Base-by-base conservation (phyloP, 2,113 vertebrate species). In the Anarrhichthys ocellatus region DNA sequence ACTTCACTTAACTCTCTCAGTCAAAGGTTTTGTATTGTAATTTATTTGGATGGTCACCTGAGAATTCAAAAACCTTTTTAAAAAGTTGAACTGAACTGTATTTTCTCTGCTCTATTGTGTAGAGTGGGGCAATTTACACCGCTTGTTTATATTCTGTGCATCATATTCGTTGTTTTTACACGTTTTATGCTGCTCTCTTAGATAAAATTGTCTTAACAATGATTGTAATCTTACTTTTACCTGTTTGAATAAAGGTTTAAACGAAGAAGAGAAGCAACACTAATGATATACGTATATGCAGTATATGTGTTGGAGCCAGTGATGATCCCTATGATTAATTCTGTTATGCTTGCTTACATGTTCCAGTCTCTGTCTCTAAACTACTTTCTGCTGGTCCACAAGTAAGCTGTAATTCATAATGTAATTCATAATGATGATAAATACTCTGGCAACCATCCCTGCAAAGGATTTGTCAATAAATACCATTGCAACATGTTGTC, bases 391-490 rank as follows among this genome's bases (percentile, higher is more conserved):
- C 27, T 70, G 67, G 4, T 67, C 24, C 52, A 65, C 29, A 76
- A 52, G 10, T 65, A 40, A 74, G 68, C 62, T 17, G n/a, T n/a
- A n/a, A n/a, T n/a, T n/a, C n/a, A n/a, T n/a, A n/a, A n/a, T n/a
- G n/a, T n/a, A n/a, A n/a, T n/a, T 20, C 54, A 29, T 73, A 62
- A 82, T 84, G 69, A 85, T 69, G 69, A 88, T 88, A 74, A 92
- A 85, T 75, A 64, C 66, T 11, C 4, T 40, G 29, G 58, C 52
- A 84, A 78, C 74, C 36, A 58, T 78, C 48, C 29, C 13, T 32
- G 40, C 0, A 5, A 58, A 76, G 36, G 29, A 78, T 83, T 81
- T 80, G n/a, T 76, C 65, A 76, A 67, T 80, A 78, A 78, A 82
- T 76, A 66, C 72, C 69, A 78, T 66, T 38, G 73, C 58, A 82